Base-by-base conservation (phyloP, 1,140 invertebrate genomes). In the Rhynchophorus ferrugineus region DNA sequence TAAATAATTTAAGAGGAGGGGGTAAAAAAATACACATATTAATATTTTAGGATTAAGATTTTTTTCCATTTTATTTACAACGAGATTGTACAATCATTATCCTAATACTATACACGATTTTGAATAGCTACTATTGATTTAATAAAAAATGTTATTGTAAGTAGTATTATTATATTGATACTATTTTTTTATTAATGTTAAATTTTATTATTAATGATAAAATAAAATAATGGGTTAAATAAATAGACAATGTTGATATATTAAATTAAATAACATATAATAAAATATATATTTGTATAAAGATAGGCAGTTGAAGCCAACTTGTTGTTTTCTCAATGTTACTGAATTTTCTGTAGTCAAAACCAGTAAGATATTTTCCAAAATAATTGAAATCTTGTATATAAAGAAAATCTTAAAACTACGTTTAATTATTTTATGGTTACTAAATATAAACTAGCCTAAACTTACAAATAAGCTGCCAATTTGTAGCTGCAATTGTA, bases 61-160 rank as follows among this genome's bases (percentile, higher is more conserved):
- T 48, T 35, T 43, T 54, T 54, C 45, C 33, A 54, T 54, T 61
- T 64, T 65, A 66, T 66, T 66, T 66, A 66, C 64, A 66, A 61
- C 62, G 54, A 62, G 64, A 66, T 66, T 64, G 61, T 64, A 64
- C 62, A 66, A 60, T n/a, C 59, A 62, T 64, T 63, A 63, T 55
- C 61, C 59, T 61, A 63, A 59, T 63, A 63, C 57, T 63, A 61
- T 63, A 63, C 61, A 63, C 49, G 42, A 58, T 50, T 43, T 56
- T 53, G 47, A 63, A 61, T 57, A 61, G 47, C 60, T 61, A 61
- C 57, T 50, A 58, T 60, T 49, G 42, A 54, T 63, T 59, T 63
- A 61, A 54, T 63, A 63, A 63, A 63, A 62, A 63, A 62, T 57
- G 61, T 62, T 62, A 62, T 62, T 62, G 53, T 55, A 58, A 58